Conservation (phyloP, 1,140 invertebrate species). For the Macrobrachium nipponense region DNA sequence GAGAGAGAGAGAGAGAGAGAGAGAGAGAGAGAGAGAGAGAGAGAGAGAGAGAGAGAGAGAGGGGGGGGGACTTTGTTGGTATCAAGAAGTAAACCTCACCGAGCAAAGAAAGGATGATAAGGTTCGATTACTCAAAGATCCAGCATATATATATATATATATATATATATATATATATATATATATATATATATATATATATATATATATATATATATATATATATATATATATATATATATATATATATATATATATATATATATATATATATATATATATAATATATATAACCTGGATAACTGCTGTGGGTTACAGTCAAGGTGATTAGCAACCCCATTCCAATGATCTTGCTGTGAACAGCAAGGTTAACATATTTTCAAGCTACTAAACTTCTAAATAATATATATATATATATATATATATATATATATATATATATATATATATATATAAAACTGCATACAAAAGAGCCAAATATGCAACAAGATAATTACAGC, state of each 20-base stretch:
- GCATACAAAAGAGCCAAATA: too few relatives aligned
- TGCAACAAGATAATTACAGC: too few relatives aligned
- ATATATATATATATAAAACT: not conserved
- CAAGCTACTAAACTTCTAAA: too few relatives aligned
- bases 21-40: not conserved
- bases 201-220: not conserved
- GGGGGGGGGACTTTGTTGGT: not conserved
- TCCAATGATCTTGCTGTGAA: too few relatives aligned
- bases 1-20: not conserved
- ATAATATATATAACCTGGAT: too few relatives aligned
- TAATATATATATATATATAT: not conserved
- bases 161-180: conserved; percentile 15
- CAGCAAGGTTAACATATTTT: too few relatives aligned
- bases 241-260: too few relatives aligned
- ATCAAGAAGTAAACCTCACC: not conserved
- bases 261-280: too few relatives aligned
- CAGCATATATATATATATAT: not conserved
- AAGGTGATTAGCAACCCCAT: too few relatives aligned
- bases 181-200: not conserved
- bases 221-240: not conserved
- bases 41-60: not conserved
- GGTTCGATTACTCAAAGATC: too few relatives aligned
- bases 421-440: not conserved
- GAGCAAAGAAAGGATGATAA: not conserved
- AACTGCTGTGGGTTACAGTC: too few relatives aligned